These are phyloP conservation scores for Desoria tigrina DNA, from an alignment of 2,888 invertebrate species.

Conservation along the genomic window DNA sequence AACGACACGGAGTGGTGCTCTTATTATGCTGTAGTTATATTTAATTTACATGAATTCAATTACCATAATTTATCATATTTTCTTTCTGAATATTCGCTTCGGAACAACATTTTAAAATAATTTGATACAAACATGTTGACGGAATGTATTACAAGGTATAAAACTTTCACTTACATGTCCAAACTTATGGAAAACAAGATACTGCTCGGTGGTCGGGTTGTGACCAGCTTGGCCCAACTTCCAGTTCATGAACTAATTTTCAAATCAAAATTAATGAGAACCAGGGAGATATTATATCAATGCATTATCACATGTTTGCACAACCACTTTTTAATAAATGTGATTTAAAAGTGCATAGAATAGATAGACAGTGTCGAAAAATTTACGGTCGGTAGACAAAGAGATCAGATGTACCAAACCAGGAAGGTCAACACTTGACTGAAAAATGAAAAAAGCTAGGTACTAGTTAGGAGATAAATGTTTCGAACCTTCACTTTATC, in stretches of 20 bases:
- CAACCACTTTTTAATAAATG: neutral
- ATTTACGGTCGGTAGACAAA: neutral
- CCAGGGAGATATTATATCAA: too few species aligned
- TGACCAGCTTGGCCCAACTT: constrained; percentile 73
- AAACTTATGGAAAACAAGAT: constrained; percentile 85
- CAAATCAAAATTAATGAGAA: too few species aligned
- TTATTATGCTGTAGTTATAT: too few species aligned
- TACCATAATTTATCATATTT: too few species aligned
- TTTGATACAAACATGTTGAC: too few species aligned
- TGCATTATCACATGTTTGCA: too few species aligned
- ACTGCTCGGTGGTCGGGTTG: constrained; percentile 83
- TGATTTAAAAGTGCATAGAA: neutral
- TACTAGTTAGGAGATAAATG: neutral
- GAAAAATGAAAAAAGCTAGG: neutral
- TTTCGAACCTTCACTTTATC: constrained; percentile 64
- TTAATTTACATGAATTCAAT: too few species aligned
- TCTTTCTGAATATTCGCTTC: too few species aligned
- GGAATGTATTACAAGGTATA: too few species aligned
- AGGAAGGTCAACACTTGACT: neutral
- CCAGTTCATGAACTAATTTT: constrained; percentile 73
- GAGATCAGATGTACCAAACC: neutral
- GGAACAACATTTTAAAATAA: too few species aligned
- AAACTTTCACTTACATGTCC: constrained; percentile 73
- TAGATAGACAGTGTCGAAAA: neutral
- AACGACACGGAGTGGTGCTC: too few species aligned